Percentiles rank a stretch among this genome's conserved stretches.
Evolutionary conservation across 2,888 invertebrate genomes (phyloP).

Genomic region (Augiades crinisus): DNA sequence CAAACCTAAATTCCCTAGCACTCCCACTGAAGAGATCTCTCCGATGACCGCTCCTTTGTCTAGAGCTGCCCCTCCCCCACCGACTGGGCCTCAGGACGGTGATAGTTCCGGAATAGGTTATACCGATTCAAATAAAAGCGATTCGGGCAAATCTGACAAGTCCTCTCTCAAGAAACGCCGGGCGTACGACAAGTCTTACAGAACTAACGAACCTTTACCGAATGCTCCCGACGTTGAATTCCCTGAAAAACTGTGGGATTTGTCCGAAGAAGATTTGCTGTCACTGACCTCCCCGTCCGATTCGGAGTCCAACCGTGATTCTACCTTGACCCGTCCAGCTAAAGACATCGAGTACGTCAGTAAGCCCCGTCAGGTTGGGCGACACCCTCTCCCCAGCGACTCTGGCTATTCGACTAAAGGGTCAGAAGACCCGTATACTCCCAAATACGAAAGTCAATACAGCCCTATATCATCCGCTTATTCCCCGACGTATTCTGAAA

Average conservation of each 20-base stretch:
- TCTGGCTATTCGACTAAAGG: constrained; percentile 73
- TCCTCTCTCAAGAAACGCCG: constrained; percentile 83
- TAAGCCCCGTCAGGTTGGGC: constrained; percentile 80
- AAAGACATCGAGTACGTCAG: constrained; percentile 83
- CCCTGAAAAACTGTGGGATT: constrained; percentile 90
- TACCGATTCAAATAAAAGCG: constrained; percentile 75
- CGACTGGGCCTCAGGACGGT: constrained; percentile 58
- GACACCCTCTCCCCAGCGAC: constrained; percentile 77
- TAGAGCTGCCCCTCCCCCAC: constrained; percentile 57
- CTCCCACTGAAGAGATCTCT: constrained; percentile 63
- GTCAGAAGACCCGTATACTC: constrained; percentile 68
- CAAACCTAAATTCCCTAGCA: constrained; percentile 58
- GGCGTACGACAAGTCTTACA: constrained; percentile 90
- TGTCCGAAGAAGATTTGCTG: constrained; percentile 84
- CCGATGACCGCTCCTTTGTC: constrained; percentile 47
- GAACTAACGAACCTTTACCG: constrained; percentile 91
- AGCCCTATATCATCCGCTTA: constrained; percentile 72
- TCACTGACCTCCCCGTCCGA: constrained; percentile 80
- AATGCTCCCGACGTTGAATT: constrained; percentile 89
- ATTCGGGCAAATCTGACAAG: constrained; percentile 75
- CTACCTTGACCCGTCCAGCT: constrained; percentile 79
- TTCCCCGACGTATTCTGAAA: constrained; percentile 76
- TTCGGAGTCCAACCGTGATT: constrained; percentile 81
- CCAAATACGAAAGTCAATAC: constrained; percentile 62
- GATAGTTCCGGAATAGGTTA: constrained; percentile 78